Conservation (phyloP, 2,113 vertebrate genomes). For the Muscicapa adusta region DNA sequence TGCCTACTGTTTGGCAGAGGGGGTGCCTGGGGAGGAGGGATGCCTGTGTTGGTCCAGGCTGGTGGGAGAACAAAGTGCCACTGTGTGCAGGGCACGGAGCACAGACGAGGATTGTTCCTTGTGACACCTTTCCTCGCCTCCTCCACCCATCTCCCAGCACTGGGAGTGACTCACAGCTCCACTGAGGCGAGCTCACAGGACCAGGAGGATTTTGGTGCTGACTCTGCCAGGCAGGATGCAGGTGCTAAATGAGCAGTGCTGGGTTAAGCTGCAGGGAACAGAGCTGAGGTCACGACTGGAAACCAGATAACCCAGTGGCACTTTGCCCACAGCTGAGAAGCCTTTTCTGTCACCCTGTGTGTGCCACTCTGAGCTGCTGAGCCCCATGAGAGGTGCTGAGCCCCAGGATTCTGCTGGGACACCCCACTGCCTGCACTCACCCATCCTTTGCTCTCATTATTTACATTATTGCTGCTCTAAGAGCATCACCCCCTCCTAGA, state of each 20-base stretch:
- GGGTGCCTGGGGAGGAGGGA: background rate
- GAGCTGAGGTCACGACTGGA: background rate
- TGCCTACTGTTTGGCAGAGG: slow-evolving; percentile 1
- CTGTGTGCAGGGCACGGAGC: background rate
- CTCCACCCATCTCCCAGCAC: background rate
- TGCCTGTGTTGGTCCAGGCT: background rate
- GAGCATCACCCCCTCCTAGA: background rate
- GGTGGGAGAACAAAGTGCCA: background rate
- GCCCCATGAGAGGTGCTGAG: background rate
- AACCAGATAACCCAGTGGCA: background rate
- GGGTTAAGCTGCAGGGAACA: background rate
- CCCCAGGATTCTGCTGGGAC: rapidly evolving
- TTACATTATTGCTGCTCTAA: background rate
- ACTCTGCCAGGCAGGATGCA: background rate
- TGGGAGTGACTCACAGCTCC: background rate
- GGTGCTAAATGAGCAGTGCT: background rate
- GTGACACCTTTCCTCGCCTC: background rate
- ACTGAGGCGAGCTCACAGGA: rapidly evolving
- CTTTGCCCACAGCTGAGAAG: background rate
- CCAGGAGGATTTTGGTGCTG: background rate
- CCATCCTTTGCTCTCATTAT: rapidly evolving
- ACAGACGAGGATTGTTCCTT: background rate
- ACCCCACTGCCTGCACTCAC: background rate
- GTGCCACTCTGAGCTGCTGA: background rate
- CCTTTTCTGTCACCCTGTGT: background rate